Percentiles rank a stretch among this genome's conserved stretches.
phyloP scores from a whole-genome alignment of 2,888 invertebrate genomes.

The Latrodectus hesperus region DNA sequence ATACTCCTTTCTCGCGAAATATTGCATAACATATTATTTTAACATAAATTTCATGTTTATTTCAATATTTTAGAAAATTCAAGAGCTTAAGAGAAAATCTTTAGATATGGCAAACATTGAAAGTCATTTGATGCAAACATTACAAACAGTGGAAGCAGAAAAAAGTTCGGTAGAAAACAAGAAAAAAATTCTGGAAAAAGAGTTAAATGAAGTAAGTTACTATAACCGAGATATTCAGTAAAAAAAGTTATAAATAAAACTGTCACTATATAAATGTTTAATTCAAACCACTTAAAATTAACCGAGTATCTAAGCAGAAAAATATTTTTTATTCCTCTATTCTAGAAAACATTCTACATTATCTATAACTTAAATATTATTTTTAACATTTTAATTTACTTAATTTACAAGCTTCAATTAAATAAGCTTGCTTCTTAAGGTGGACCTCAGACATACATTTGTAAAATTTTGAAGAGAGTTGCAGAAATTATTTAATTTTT shows the following conservation, averaged over 20 bases:
- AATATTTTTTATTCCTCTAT: not conserved
- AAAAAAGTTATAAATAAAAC: no score
- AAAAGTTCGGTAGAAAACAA: constrained; percentile 7
- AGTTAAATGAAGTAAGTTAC: constrained; percentile 35
- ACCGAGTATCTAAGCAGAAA: not conserved
- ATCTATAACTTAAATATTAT: no score
- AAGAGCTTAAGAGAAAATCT: constrained; percentile 23
- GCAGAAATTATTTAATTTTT: no score
- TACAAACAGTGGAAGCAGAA: constrained; percentile 5
- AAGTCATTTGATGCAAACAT: constrained; percentile 39
- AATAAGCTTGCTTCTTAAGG: no score
- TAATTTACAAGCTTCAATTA: no score
- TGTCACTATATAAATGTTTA: no score
- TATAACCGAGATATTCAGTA: not conserved
- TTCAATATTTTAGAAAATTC: constrained; percentile 35
- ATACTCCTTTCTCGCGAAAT: no score
- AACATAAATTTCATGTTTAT: not conserved
- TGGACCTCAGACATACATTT: no score
- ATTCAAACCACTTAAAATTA: not conserved
- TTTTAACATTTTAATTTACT: no score
- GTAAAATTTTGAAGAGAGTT: no score
- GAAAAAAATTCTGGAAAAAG: constrained; percentile 19
- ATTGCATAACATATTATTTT: no score
- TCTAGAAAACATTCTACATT: no score
- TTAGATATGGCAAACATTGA: constrained; percentile 21